Percentiles rank a stretch among this genome's conserved stretches.
Evolutionary conservation across 53 echinoderm and acorn worm species (phyloP).

Genomic region (Temnopleurus reevesii): DNA sequence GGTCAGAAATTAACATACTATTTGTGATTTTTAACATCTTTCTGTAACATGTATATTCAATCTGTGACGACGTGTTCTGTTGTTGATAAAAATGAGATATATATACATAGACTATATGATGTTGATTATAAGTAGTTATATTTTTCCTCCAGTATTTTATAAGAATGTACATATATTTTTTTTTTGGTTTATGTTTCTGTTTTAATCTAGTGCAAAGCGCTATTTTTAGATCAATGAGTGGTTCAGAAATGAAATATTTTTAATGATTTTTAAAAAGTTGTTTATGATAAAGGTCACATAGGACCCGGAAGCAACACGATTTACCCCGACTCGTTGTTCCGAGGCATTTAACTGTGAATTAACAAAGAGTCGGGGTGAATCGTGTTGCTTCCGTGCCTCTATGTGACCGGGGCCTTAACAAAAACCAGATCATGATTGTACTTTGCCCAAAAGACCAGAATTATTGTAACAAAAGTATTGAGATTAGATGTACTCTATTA

Average conservation of each 20-base stretch:
- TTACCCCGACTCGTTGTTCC: too few species aligned
- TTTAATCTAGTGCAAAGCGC: slow-evolving; percentile 18
- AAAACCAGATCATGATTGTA: too few species aligned
- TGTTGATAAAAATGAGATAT: not conserved
- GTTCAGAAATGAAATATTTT: not conserved
- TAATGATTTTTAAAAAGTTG: not conserved
- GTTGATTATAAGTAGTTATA: slow-evolving; percentile 30
- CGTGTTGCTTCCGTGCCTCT: too few species aligned
- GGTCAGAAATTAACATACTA: slow-evolving; percentile 24
- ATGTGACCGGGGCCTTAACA: too few species aligned
- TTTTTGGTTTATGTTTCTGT: slow-evolving; percentile 23
- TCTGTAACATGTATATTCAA: slow-evolving; percentile 6
- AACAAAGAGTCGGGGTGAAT: too few species aligned
- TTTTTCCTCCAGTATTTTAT: slow-evolving; percentile 33
- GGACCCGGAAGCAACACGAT: too few species aligned
- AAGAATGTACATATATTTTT: not conserved
- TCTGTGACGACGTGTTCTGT: slow-evolving; percentile 14
- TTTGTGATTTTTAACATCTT: not conserved
- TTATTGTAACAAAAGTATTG: too few species aligned
- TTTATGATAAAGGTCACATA: too few species aligned
- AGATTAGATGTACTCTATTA: too few species aligned
- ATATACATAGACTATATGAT: slow-evolving; percentile 4
- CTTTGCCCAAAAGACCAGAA: too few species aligned
- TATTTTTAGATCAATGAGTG: not conserved
- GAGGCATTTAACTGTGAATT: too few species aligned